These are phyloP conservation scores for Phyllostomus hastatus DNA, from an alignment of 2,113 vertebrate genomes.

Conservation along the genomic window DNA sequence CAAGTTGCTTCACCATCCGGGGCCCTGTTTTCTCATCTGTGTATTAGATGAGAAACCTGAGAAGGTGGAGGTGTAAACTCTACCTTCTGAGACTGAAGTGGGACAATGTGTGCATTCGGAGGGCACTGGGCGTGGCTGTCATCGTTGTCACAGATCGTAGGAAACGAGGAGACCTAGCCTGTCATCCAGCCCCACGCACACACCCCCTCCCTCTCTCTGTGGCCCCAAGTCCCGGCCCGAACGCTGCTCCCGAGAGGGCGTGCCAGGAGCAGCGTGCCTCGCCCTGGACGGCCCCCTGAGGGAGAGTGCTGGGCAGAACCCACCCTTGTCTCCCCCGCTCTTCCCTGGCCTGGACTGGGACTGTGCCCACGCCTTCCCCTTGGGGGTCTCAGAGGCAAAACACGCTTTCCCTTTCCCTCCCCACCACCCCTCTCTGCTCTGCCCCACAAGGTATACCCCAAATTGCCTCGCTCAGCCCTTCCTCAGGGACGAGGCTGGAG, in stretches of 20 bases:
- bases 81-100: not conserved
- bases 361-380: not conserved
- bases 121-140: not conserved
- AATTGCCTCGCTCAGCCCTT: not conserved
- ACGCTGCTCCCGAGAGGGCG: fast-evolving
- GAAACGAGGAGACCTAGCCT: not conserved
- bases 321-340: not conserved
- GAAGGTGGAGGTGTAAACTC: too few relatives aligned
- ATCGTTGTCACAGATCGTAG: not conserved
- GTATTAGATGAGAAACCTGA: too few relatives aligned
- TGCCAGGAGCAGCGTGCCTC: not conserved
- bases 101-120: fast-evolving
- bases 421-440: not conserved
- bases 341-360: not conserved
- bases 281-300: not conserved
- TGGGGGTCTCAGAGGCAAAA: not conserved
- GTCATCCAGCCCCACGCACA: not conserved
- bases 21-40: not conserved
- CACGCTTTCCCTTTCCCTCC: not conserved
- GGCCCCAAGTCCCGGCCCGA: not conserved
- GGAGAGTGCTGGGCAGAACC: not conserved
- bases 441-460: too few relatives aligned
- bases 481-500: not conserved
- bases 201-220: not conserved
- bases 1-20: not conserved